phyloP scores from a whole-genome alignment of 1,140 invertebrate species.

The Stenopsyche tienmushanensis region DNA sequence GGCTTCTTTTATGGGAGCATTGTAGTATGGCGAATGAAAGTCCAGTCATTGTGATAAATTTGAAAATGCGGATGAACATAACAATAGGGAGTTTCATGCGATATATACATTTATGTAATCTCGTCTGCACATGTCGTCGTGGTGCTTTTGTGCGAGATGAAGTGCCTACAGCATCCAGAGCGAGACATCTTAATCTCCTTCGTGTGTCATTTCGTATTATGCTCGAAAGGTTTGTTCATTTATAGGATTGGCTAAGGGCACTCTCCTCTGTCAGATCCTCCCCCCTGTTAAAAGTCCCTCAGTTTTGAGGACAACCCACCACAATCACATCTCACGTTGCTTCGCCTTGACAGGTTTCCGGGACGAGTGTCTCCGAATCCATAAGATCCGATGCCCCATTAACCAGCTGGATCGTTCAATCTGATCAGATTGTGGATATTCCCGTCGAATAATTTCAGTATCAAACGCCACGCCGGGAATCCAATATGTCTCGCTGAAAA shows the following conservation, averaged over 20 bases:
- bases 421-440: too few species aligned
- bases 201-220: conserved; percentile 6
- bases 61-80: too few species aligned
- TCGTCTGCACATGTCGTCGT: background rate
- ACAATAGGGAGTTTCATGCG: too few species aligned
- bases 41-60: too few species aligned
- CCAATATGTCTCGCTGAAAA: too few species aligned
- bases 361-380: background rate
- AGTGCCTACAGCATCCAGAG: background rate
- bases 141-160: background rate
- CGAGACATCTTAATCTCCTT: conserved; percentile 4
- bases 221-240: background rate
- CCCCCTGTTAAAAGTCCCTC: background rate
- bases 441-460: too few species aligned
- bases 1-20: too few species aligned
- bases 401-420: background rate
- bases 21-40: too few species aligned
- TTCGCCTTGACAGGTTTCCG: background rate
- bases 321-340: background rate
- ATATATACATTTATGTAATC: background rate
- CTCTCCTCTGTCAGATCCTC: background rate
- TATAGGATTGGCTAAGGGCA: background rate
- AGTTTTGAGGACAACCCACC: background rate
- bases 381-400: background rate
- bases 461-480: too few species aligned